A percentile compares a stretch with the other conserved stretches of the same genome.
Conservation (phyloP, 2,888 invertebrate species). For the Tenthredo mesomela region DNA sequence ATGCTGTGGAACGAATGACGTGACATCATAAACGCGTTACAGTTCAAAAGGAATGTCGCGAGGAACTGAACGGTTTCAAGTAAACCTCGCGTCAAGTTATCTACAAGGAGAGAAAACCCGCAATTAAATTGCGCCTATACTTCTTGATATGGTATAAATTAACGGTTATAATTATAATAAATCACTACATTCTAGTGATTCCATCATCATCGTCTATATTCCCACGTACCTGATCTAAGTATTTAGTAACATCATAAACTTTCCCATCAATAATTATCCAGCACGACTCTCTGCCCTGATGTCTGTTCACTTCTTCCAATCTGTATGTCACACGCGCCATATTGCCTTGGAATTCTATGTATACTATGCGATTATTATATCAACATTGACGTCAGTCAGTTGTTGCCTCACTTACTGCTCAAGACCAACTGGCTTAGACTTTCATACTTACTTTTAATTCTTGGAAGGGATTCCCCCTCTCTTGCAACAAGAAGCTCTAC, state of each 20-base stretch:
- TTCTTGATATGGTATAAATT: not conserved
- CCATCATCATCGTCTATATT: not conserved
- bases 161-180: not conserved
- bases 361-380: not conserved
- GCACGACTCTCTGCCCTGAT: constrained; percentile 42
- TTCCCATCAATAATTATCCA: constrained; percentile 49
- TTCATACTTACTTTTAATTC: not conserved
- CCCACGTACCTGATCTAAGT: constrained; percentile 45
- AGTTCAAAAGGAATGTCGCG: not conserved
- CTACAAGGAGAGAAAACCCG: not conserved
- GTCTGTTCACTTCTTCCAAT: constrained; percentile 32
- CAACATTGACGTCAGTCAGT: constrained; percentile 1
- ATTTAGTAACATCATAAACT: constrained; percentile 53
- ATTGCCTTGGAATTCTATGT: not conserved
- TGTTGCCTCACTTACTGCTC: constrained; percentile 30
- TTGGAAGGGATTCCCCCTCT: constrained; percentile 17
- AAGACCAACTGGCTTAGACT: constrained; percentile 31
- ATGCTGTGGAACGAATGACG: constrained; percentile 47
- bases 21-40: constrained; percentile 21
- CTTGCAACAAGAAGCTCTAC: not conserved
- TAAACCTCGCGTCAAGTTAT: not conserved
- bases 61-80: not conserved
- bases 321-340: constrained; percentile 41
- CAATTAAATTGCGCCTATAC: not conserved
- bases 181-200: not conserved